Percentiles rank a stretch among this genome's conserved stretches.
phyloP scores from a whole-genome alignment of 2,888 invertebrate species.

The Cantharis flavilabris region DNA sequence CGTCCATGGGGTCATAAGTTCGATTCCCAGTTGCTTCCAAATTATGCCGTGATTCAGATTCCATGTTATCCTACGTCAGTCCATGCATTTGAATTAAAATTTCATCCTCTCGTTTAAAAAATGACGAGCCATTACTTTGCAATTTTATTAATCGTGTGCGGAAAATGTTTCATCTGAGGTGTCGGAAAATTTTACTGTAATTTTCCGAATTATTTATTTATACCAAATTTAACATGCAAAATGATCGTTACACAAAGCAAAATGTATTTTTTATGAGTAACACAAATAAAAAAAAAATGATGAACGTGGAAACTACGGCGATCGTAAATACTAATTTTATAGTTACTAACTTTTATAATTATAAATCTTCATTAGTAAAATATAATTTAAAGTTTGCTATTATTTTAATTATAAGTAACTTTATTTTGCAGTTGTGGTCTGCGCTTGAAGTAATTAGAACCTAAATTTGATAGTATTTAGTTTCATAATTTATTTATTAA shows the following conservation, averaged over 20 bases:
- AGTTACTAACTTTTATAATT: not conserved
- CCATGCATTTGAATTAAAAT: not conserved
- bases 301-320: not conserved
- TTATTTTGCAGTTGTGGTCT: not conserved
- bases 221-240: not conserved
- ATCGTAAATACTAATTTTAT: not conserved
- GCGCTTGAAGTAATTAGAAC: not conserved
- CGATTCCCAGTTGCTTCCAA: no score
- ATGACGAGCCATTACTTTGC: not conserved
- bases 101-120: not conserved
- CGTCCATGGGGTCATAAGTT: no score
- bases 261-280: not conserved
- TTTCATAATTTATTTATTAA: not conserved
- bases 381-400: not conserved
- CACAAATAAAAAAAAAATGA: not conserved
- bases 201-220: not conserved
- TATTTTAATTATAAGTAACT: not conserved
- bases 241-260: not conserved
- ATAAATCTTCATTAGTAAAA: not conserved
- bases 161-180: not conserved
- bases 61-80: no score
- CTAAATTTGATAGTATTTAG: not conserved
- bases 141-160: not conserved
- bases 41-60: not conserved
- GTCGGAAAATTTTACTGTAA: not conserved